Evolutionary conservation across 2,797 vertebrate genomes (phyloP), one percentile per base, ranked within the genome.

Genomic region (Tokudaia tokunoshimensis): DNA sequence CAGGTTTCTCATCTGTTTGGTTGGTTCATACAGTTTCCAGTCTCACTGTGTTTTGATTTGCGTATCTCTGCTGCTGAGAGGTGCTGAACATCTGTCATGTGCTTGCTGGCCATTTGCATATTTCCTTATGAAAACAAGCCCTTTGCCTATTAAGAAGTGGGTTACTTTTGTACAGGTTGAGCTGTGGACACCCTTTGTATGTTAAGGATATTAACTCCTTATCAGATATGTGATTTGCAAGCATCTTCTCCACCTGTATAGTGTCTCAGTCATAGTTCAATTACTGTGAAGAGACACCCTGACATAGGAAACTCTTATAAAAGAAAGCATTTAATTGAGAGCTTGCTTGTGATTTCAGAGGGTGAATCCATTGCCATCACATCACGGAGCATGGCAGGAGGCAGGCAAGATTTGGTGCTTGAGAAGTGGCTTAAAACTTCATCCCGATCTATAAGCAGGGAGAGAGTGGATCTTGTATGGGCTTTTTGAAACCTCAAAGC

Each of bases 81-180:
- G n/a, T 57, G 19, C 10, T 63, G 44, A 94, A 31, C 52, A n/a
- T 75, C 61, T 76, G 70, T 70, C 52, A 41, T 11, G 41, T 57
- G 65, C 31, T 81, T 80, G 7, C 19, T 88, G 24, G 31, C 34
- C 20, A 44, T 55, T 55, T 75, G 8, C 37, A 26, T 44, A 31
- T 52, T 29, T 88, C 76, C 92, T 75, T 90, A 87, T 24, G 19
- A 85, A 92, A 57, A 75, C 63, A 41, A 67, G 47, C 67, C 52
- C n/a, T 94, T 94, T 57, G 41, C n/a, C 55, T 59, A 91, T 88
- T 79, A n/a, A 57, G 82, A 86, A 79, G 8, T 37, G 67, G 67
- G 13, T 76, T 89, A 59, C 10, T 78, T 92, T 89, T 89, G n/a
- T 37, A 57, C 65, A 37, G 24, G 22, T 82, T 79, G 52, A 81